Evolutionary conservation across 30 jellyfish, hydroid and myxozoan species (phyloP).

Genomic region (Aurelia sp.): DNA sequence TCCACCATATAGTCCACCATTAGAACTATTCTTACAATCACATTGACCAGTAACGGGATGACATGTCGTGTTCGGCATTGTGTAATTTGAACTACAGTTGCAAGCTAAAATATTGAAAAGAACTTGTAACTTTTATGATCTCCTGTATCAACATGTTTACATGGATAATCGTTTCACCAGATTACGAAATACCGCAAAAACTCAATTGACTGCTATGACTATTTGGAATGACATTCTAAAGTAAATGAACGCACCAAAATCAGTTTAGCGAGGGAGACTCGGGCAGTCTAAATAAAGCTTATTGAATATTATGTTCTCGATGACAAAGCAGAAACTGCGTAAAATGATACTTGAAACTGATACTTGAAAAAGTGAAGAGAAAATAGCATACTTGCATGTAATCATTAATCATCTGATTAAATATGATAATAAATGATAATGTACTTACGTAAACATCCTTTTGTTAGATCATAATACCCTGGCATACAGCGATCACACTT

Average conservation of each 20-base stretch:
- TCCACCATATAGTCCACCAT: slow-evolving; percentile 92
- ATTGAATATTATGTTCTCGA: too few relatives aligned
- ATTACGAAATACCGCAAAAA: too few relatives aligned
- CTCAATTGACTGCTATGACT: too few relatives aligned
- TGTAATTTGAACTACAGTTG: slow-evolving; percentile 77
- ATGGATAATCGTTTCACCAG: too few relatives aligned
- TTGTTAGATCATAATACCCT: slow-evolving; percentile 80
- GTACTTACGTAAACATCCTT: slow-evolving; percentile 93
- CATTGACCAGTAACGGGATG: slow-evolving; percentile 84
- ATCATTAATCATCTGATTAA: neutral
- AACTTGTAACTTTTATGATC: too few relatives aligned
- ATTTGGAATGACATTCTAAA: too few relatives aligned
- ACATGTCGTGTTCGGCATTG: slow-evolving; percentile 79
- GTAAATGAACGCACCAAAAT: too few relatives aligned
- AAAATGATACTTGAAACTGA: too few relatives aligned
- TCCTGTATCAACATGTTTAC: too few relatives aligned
- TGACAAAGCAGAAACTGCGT: too few relatives aligned
- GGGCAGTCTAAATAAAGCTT: too few relatives aligned
- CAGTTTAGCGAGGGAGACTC: too few relatives aligned
- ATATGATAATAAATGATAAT: neutral
- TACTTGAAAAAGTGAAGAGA: neutral
- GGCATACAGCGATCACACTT: slow-evolving; percentile 94
- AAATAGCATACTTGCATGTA: neutral
- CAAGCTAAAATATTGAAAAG: slow-evolving; percentile 67
- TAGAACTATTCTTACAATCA: slow-evolving; percentile 63